Evolutionary conservation across 2,888 invertebrate genomes (phyloP).

Genomic region (Folsomia candida): DNA sequence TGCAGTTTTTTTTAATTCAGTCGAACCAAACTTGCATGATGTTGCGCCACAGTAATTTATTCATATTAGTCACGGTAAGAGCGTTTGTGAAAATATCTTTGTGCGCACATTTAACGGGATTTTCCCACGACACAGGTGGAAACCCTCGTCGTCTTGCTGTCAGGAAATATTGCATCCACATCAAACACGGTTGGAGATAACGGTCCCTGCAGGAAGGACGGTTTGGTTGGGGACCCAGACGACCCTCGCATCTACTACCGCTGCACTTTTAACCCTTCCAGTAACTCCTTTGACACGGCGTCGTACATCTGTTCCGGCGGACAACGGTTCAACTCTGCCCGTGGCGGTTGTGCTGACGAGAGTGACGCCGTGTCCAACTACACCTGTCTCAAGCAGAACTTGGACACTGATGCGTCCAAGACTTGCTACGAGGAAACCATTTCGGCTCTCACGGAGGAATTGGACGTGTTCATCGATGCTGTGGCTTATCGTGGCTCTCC

Average conservation of each 20-base stretch:
- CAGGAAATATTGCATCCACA: no score
- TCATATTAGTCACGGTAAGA: no score
- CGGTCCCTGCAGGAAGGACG: neutral
- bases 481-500: constrained; percentile 20
- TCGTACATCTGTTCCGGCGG: neutral
- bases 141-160: no score
- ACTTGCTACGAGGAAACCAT: constrained; percentile 26
- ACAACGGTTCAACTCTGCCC: neutral
- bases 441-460: neutral
- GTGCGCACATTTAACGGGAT: no score
- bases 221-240: neutral
- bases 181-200: neutral
- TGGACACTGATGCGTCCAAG: constrained; percentile 16
- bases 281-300: neutral
- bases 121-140: no score
- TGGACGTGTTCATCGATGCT: constrained; percentile 5
- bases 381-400: constrained; percentile 9
- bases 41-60: no score
- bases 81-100: no score
- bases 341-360: neutral
- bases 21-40: no score
- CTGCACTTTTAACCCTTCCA: neutral
- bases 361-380: neutral
- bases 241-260: neutral
- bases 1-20: no score